Evolutionary conservation across 1,140 invertebrate species (phyloP).

Genomic region (Cepaea nemoralis): DNA sequence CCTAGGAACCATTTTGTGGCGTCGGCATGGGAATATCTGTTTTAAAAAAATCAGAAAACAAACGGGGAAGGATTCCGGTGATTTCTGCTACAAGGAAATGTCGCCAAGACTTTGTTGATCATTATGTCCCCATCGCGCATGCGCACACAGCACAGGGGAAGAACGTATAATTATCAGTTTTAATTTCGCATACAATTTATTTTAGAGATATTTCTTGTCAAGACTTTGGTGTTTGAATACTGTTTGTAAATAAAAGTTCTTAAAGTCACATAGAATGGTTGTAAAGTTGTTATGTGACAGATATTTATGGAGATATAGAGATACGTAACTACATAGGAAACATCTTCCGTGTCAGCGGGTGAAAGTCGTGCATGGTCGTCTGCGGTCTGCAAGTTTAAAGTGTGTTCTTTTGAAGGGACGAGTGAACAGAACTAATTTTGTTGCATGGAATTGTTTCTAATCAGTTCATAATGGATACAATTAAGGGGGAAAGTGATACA

Average conservation of each 20-base stretch:
- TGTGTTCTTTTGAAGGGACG: neutral
- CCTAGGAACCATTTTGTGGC: neutral
- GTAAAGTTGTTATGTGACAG: neutral
- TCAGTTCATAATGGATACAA: neutral
- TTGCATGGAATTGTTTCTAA: neutral
- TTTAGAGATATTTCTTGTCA: neutral
- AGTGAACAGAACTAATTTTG: neutral
- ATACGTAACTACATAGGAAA: neutral
- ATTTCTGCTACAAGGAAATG: constrained; percentile 29
- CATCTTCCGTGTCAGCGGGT: neutral
- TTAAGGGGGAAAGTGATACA: neutral
- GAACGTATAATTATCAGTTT: constrained; percentile 18
- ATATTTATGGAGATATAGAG: neutral
- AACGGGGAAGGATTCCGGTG: neutral
- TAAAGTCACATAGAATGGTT: too few relatives aligned
- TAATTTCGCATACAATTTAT: constrained; percentile 15
- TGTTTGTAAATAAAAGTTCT: too few relatives aligned
- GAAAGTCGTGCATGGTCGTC: neutral
- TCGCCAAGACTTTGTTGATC: constrained; percentile 57
- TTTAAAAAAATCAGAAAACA: neutral
- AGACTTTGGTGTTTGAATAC: too few relatives aligned
- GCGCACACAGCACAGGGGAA: constrained; percentile 48
- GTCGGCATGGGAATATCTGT: neutral
- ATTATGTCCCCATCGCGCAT: constrained; percentile 61
- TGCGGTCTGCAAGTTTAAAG: too few relatives aligned